Evolutionary conservation across 37 sponge, comb jelly and placozoan species (phyloP), one percentile per base, ranked within the genome.

Genomic region (Bolinopsis microptera): DNA sequence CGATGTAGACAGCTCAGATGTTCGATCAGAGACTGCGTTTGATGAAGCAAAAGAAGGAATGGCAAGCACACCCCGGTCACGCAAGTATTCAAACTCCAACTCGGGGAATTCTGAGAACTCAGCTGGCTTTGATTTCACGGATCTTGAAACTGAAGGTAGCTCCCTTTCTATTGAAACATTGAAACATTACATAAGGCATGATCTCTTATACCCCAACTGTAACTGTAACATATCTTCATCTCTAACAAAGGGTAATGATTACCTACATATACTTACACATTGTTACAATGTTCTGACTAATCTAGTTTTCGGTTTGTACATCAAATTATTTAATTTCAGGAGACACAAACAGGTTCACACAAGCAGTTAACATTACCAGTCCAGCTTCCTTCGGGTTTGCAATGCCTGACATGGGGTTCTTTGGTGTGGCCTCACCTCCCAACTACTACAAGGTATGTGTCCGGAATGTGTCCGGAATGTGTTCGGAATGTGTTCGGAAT

Each of bases 401-500:
- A 38, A 39, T 86, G 90, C 90, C 90, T 21, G 90, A 86, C 61
- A 86, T 86, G 90, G 90, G 90, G 0, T 86, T 86, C 61, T 86
- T 39, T 34, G 90, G 90, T 0, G 61, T 86, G 23, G 90, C 90
- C 31, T 86, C 90, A 24, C 90, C 90, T 1, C 90, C 90, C 26
- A 28, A 86, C 61, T 41, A 39, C 61, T 30, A 72, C 75, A 72
- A 48, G 61, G 61, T 48, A 18, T 48, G n/a, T n/a, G n/a, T n/a
- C n/a, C n/a, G n/a, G n/a, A n/a, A n/a, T n/a, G n/a, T n/a, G n/a
- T n/a, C n/a, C n/a, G n/a, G n/a, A n/a, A n/a, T n/a, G n/a, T n/a
- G n/a, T n/a, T n/a, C n/a, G n/a, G n/a, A n/a, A n/a, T n/a, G n/a
- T n/a, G n/a, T n/a, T n/a, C n/a, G n/a, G n/a, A n/a, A n/a, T n/a